A percentile compares a stretch with the other conserved stretches of the same genome.
Conservation (phyloP, 2,888 invertebrate species). For the Eledona agricola region DNA sequence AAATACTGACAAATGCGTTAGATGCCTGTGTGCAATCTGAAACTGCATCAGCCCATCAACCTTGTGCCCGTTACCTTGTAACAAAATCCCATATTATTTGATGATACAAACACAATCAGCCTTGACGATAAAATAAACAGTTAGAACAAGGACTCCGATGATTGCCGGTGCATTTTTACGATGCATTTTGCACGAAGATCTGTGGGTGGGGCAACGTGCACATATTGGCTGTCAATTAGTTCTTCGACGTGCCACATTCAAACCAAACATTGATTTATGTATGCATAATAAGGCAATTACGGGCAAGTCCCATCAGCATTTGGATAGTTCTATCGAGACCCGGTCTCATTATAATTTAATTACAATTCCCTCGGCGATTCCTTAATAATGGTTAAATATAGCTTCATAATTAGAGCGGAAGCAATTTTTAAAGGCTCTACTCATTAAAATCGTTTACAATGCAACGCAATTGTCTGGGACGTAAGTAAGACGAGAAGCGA, state of each 20-base stretch:
- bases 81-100: conserved; percentile 22
- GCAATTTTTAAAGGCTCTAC: too few species aligned
- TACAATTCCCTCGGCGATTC: background rate
- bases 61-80: conserved; percentile 36
- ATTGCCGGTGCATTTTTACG: too few species aligned
- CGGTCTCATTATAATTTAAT: conserved; percentile 9
- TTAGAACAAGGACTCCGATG: conserved; percentile 22
- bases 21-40: conserved; percentile 2
- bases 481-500: too few species aligned
- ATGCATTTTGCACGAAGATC: too few species aligned
- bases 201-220: conserved; percentile 4
- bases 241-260: conserved; percentile 3
- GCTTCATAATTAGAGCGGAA: too few species aligned
- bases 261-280: conserved; percentile 17
- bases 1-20: background rate
- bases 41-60: conserved; percentile 22
- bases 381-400: background rate
- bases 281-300: conserved; percentile 12
- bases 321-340: conserved; percentile 1
- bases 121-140: conserved; percentile 31
- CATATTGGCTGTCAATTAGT: conserved; percentile 2
- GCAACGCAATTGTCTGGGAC: too few species aligned
- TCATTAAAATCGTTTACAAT: too few species aligned
- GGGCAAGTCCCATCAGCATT: conserved; percentile 8
- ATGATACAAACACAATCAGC: conserved; percentile 30